phyloP scores from a whole-genome alignment of 2,888 invertebrate genomes.

The Steinernema carpocapsae region DNA sequence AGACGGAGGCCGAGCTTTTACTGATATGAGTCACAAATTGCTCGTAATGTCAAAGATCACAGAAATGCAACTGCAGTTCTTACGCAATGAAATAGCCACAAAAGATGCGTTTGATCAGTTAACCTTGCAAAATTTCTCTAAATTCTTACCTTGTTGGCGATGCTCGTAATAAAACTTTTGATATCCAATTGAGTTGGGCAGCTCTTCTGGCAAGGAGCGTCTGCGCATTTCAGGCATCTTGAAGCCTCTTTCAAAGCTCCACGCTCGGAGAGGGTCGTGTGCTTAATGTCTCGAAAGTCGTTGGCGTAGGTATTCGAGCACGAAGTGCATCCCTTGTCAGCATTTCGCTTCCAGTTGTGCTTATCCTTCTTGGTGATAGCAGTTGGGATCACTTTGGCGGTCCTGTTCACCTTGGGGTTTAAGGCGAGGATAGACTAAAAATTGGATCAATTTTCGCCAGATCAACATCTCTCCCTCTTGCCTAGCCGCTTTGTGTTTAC shows the following conservation, averaged over 20 bases:
- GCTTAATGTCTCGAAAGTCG: conserved; percentile 95
- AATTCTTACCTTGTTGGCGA: conserved; percentile 82
- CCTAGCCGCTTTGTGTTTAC: not conserved
- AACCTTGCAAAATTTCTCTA: not conserved
- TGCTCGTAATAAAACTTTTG: conserved; percentile 93
- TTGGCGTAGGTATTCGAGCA: conserved; percentile 77
- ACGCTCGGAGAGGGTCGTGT: conserved; percentile 92
- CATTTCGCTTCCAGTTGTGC: conserved; percentile 92
- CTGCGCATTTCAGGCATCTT: conserved; percentile 66
- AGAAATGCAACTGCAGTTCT: too few species aligned
- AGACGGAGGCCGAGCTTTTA: too few species aligned
- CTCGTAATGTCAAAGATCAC: too few species aligned
- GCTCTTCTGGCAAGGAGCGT: conserved; percentile 84
- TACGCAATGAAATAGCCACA: too few species aligned
- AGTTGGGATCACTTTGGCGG: conserved; percentile 84
- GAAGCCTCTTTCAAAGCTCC: conserved; percentile 78
- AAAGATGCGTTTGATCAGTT: too few species aligned
- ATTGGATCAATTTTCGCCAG: conserved; percentile 41
- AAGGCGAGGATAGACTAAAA: conserved; percentile 83
- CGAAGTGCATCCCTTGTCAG: conserved; percentile 79
- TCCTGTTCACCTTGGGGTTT: conserved; percentile 82
- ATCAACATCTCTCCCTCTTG: not conserved
- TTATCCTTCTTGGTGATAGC: conserved; percentile 84
- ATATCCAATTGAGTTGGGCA: conserved; percentile 97
- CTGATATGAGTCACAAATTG: too few species aligned